phyloP scores from a whole-genome alignment of 2,113 vertebrate genomes.

The Cricetomys ansorgei region DNA sequence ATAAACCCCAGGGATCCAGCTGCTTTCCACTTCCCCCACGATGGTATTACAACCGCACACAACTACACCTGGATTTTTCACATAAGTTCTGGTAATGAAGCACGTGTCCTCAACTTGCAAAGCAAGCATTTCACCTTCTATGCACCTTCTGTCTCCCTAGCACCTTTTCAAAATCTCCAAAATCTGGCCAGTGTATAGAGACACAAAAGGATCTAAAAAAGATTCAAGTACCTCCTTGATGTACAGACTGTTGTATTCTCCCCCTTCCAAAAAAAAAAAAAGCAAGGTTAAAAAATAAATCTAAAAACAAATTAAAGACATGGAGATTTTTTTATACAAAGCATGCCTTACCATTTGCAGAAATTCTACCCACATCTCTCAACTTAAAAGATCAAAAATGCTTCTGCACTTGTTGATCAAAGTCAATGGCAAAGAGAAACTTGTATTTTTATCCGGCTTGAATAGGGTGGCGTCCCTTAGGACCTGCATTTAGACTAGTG shows the following conservation, averaged over 20 bases:
- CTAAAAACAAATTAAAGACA: background rate
- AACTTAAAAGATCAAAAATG: background rate
- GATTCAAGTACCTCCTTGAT: too few relatives aligned
- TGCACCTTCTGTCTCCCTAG: background rate
- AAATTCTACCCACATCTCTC: background rate
- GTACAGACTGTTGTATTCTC: rapidly evolving
- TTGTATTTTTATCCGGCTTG: background rate
- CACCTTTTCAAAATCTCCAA: background rate
- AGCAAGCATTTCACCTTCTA: background rate
- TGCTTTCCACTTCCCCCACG: background rate
- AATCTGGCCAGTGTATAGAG: background rate
- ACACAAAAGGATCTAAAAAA: too few relatives aligned
- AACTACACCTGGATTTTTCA: background rate
- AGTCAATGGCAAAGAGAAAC: background rate
- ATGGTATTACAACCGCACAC: background rate
- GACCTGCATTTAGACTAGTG: background rate
- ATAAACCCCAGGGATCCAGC: too few relatives aligned
- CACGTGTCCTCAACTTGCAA: background rate
- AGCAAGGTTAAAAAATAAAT: background rate
- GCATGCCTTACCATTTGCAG: background rate
- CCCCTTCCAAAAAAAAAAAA: too few relatives aligned
- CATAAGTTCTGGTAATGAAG: background rate
- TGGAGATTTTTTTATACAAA: background rate
- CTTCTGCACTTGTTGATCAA: background rate
- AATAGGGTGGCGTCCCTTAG: too few relatives aligned